Conservation (phyloP, 30 jellyfish, hydroid and myxozoan species). For the Turritopsis rubra region DNA sequence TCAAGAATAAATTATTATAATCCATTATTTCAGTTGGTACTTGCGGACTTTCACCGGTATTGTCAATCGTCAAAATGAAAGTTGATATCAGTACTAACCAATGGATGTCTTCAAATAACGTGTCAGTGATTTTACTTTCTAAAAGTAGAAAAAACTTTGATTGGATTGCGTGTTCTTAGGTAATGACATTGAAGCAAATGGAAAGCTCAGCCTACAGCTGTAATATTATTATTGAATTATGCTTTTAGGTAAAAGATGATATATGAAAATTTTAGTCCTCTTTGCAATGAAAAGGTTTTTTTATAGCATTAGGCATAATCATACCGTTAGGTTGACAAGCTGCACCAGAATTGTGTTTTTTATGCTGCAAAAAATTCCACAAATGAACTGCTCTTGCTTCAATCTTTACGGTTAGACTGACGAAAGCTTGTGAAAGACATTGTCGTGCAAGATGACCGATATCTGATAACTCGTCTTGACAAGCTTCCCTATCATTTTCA, state of each 20-base stretch:
- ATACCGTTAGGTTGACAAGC: neutral
- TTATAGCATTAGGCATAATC: no score
- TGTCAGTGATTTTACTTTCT: slow-evolving; percentile 24
- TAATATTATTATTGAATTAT: no score
- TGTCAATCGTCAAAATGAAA: slow-evolving; percentile 48
- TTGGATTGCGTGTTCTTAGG: neutral
- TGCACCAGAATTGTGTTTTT: neutral
- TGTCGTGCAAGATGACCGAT: slow-evolving; percentile 83
- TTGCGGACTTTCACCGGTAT: slow-evolving; percentile 53
- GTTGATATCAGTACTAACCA: slow-evolving; percentile 86
- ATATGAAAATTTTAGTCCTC: no score
- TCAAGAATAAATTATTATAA: slow-evolving; percentile 32
- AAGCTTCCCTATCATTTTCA: slow-evolving; percentile 75
- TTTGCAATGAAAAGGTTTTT: no score
- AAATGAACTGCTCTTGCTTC: slow-evolving; percentile 33
- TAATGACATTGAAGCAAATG: neutral
- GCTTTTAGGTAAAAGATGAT: no score
- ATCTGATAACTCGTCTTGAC: slow-evolving; percentile 69
- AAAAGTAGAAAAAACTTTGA: neutral
- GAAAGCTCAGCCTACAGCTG: no score
- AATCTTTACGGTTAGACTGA: slow-evolving; percentile 42
- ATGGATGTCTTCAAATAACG: slow-evolving; percentile 79
- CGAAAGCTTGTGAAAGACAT: slow-evolving; percentile 58
- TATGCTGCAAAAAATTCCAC: neutral
- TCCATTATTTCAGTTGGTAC: slow-evolving; percentile 64